Evolutionary conservation across 35 echinoderm and acorn worm genomes (phyloP).

Genomic region (Lytechinus variegatus): DNA sequence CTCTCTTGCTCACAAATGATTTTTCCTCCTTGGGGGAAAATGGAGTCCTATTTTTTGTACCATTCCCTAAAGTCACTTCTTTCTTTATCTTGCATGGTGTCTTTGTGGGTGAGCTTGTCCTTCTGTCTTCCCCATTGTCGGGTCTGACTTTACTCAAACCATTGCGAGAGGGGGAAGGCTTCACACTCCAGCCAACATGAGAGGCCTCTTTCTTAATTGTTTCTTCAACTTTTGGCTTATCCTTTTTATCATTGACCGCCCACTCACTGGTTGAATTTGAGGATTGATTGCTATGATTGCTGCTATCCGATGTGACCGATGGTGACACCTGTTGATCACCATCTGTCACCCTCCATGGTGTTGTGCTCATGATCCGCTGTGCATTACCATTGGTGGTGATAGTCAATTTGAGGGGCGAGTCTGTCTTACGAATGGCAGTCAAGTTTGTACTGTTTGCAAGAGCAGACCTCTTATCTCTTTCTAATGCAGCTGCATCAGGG

Average conservation of each 20-base stretch:
- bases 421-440: constrained; percentile 76
- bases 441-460: constrained; percentile 80
- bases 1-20: constrained; percentile 2
- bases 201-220: constrained; percentile 61
- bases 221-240: constrained; percentile 29
- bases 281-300: constrained; percentile 77
- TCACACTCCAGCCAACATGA: constrained; percentile 61
- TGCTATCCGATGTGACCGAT: constrained; percentile 83
- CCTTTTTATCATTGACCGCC: constrained; percentile 74
- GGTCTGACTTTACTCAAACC: not conserved
- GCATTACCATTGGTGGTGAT: constrained; percentile 90
- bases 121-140: constrained; percentile 42
- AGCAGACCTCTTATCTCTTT: constrained; percentile 51
- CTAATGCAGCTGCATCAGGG: constrained; percentile 15
- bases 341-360: constrained; percentile 74
- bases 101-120: not conserved
- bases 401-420: constrained; percentile 85
- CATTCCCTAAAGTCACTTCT: not conserved
- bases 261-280: constrained; percentile 90
- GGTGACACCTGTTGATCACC: constrained; percentile 75
- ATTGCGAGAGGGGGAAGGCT: constrained; percentile 47
- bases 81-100: not conserved
- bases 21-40: constrained; percentile 23
- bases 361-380: constrained; percentile 76
- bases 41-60: not conserved